These are phyloP conservation scores for Rhopalosiphum padi DNA, from an alignment of 1,140 invertebrate species.

Conservation along the genomic window DNA sequence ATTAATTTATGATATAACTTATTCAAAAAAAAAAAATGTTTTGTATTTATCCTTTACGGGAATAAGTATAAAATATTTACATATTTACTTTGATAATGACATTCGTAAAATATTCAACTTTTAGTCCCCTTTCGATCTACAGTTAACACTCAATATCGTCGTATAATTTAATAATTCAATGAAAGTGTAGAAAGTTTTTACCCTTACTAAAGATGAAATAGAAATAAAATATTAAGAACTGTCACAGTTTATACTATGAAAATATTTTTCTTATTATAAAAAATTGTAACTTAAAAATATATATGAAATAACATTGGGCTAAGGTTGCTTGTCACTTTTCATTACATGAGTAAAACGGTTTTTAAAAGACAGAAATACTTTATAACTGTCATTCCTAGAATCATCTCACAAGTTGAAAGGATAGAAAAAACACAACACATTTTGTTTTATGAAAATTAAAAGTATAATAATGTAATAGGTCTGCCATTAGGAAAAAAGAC, in stretches of 20 bases:
- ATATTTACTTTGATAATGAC: conserved; percentile 9
- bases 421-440: background rate
- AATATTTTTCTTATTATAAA: background rate
- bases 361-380: background rate
- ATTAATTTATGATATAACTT: background rate
- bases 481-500: background rate
- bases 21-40: background rate
- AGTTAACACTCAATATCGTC: background rate
- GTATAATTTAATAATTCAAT: conserved; percentile 20
- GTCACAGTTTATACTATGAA: background rate
- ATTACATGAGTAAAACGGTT: background rate
- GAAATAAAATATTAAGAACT: conserved; percentile 8
- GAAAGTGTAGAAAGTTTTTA: conserved; percentile 10
- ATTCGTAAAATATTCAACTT: conserved; percentile 2
- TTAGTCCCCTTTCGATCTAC: background rate
- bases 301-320: background rate
- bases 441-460: background rate
- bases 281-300: background rate
- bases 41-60: background rate
- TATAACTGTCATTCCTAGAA: background rate
- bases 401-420: background rate
- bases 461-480: background rate
- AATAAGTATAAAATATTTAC: background rate
- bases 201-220: background rate
- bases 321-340: background rate